phyloP scores from a whole-genome alignment of 1,140 invertebrate species.

The Eriosoma lanigerum region DNA sequence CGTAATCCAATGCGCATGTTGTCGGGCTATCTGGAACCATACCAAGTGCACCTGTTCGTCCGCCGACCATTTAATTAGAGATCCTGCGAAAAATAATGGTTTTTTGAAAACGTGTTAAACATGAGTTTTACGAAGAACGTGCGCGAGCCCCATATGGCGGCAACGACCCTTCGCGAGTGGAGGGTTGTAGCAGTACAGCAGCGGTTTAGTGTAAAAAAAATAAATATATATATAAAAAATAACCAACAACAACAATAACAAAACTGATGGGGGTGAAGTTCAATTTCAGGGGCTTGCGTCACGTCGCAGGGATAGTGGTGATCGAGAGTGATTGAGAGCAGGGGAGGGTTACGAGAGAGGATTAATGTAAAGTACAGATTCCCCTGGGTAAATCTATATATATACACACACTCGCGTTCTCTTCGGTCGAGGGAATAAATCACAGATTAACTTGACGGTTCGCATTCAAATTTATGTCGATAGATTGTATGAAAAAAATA shows the following conservation, averaged over 20 bases:
- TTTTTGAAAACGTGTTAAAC: slow-evolving; percentile 51
- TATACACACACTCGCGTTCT: not conserved
- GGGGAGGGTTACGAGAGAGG: not conserved
- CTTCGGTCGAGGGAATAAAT: slow-evolving; percentile 38
- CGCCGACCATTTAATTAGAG: slow-evolving; percentile 69
- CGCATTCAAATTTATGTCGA: slow-evolving; percentile 51
- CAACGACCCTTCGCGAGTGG: slow-evolving; percentile 27
- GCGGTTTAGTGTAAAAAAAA: slow-evolving; percentile 43
- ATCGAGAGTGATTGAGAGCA: not conserved
- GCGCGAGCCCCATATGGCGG: slow-evolving; percentile 35
- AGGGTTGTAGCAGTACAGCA: no score
- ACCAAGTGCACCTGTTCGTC: slow-evolving; percentile 69
- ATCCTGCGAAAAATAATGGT: slow-evolving; percentile 64
- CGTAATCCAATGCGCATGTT: slow-evolving; percentile 75
- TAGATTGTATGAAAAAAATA: slow-evolving; percentile 8
- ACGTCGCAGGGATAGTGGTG: not conserved
- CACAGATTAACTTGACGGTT: slow-evolving; percentile 52
- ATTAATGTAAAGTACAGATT: slow-evolving; percentile 44
- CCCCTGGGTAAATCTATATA: slow-evolving; percentile 39
- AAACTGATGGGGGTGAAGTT: slow-evolving; percentile 48
- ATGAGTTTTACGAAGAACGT: slow-evolving; percentile 21
- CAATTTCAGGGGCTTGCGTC: slow-evolving; percentile 36
- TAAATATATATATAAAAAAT: not conserved
- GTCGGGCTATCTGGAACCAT: slow-evolving; percentile 78
- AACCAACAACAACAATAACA: slow-evolving; percentile 24